Conservation (phyloP, 2,888 invertebrate genomes). For the Trypoxylon attenuatum region DNA sequence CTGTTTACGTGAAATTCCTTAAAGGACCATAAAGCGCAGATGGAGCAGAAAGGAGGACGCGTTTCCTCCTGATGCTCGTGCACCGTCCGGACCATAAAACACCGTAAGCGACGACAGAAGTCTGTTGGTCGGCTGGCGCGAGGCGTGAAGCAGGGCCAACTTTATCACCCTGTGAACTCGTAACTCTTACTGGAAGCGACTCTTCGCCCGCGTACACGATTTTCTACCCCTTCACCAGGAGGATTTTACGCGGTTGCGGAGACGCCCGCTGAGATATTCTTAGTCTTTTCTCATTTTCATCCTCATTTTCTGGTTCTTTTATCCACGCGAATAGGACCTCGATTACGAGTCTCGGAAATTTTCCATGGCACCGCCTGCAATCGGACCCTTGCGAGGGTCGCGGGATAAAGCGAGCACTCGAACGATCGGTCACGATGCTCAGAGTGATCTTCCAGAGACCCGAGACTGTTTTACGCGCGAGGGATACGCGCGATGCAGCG, state of each 20-base stretch:
- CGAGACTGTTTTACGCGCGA: background rate
- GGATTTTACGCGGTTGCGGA: slow-evolving; percentile 47
- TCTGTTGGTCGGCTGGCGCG: slow-evolving; percentile 61
- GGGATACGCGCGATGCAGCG: background rate
- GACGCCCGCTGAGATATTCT: slow-evolving; percentile 55
- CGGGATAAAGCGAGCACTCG: background rate
- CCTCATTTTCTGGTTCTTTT: background rate
- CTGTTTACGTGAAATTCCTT: slow-evolving; percentile 62
- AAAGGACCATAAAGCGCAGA: slow-evolving; percentile 70
- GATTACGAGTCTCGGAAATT: background rate
- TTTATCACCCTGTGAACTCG: slow-evolving; percentile 72
- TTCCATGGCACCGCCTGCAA: background rate
- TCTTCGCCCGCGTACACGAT: slow-evolving; percentile 49
- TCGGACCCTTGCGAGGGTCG: background rate
- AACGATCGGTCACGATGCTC: background rate
- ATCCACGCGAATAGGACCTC: slow-evolving; percentile 4
- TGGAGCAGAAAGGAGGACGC: slow-evolving; percentile 66
- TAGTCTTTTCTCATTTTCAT: slow-evolving; percentile 16
- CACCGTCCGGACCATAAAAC: slow-evolving; percentile 66
- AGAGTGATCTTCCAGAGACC: background rate
- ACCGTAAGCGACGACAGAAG: slow-evolving; percentile 70
- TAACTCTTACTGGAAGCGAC: slow-evolving; percentile 65
- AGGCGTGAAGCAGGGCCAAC: slow-evolving; percentile 63
- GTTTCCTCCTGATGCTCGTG: slow-evolving; percentile 56
- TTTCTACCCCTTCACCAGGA: slow-evolving; percentile 28